A percentile compares a stretch with the other conserved stretches of the same genome.
Evolutionary conservation across 1,140 invertebrate genomes (phyloP).

Genomic region (Ceratina australensis): DNA sequence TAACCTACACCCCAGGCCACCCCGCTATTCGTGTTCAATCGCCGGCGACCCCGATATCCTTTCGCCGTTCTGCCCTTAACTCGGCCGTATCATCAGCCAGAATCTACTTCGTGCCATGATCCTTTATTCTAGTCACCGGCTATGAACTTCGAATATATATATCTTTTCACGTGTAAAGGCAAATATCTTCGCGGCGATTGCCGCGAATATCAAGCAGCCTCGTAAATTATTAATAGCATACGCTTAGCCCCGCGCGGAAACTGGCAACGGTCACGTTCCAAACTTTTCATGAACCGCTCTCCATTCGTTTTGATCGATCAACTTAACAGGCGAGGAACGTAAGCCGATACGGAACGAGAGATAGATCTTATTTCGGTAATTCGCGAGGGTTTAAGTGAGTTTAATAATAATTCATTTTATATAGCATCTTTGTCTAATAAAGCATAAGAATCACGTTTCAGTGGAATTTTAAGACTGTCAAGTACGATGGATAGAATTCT

Average conservation of each 20-base stretch:
- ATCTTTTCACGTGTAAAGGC: not conserved
- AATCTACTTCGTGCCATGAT: conserved; percentile 33
- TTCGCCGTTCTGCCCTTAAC: conserved; percentile 54
- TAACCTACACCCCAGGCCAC: conserved; percentile 20
- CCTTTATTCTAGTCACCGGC: conserved; percentile 36
- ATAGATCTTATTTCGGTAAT: no score
- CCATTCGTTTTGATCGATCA: not conserved
- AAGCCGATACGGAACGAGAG: no score
- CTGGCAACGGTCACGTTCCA: not conserved
- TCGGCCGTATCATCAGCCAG: conserved; percentile 46
- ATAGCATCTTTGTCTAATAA: no score
- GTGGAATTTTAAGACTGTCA: no score
- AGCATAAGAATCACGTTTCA: no score
- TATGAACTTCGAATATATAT: conserved; percentile 22
- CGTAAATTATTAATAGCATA: conserved; percentile 22
- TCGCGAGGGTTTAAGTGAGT: no score
- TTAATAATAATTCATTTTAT: no score
- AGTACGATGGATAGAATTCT: no score
- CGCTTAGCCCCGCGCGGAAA: not conserved
- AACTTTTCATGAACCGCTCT: not conserved
- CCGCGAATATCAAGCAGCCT: conserved; percentile 11
- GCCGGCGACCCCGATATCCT: conserved; percentile 50
- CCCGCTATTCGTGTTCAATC: conserved; percentile 47
- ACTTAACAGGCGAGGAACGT: no score
- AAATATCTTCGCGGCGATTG: conserved; percentile 3